Evolutionary conservation across 2,888 invertebrate species (phyloP), one percentile per base, ranked within the genome.

Genomic region (Leptinotarsa haldemani): DNA sequence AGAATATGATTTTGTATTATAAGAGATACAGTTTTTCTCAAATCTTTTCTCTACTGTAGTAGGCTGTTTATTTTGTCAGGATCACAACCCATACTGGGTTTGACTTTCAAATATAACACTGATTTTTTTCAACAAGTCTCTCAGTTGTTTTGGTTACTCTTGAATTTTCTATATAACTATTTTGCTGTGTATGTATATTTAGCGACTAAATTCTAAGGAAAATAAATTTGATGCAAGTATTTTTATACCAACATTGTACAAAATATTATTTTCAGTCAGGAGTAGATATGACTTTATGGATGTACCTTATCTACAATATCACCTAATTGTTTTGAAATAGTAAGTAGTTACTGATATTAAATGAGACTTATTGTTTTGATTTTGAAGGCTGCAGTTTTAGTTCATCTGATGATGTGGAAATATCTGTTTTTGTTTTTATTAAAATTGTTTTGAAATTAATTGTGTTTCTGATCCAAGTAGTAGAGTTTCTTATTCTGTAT

Each of bases 1-100:
- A 86, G 88, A 83, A 90, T 90, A 81, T 90, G 85, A 86, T 64
- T 75, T 18, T 30, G 53, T 53, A 53, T 25, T 25, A 40, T 40
- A 40, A 40, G 40, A 40, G 40, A 30, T 30, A n/a, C n/a, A 30
- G 30, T 30, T 30, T 40, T 40, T 40, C 40, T 40, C 40, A 40
- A 40, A 9, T 9, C 40, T 40, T 40, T 7, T 40, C 40, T 40
- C 9, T 9, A 30, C 30, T 40, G 40, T 18, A 52, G 9, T 52
- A 7, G 18, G 9, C 16, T 52, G 52, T n/a, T n/a, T 4, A 18
- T 52, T 52, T 52, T 52, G 16, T n/a, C 16, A 52, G 52, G 4
- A 52, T 18, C 4, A 18, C n/a, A n/a, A 16, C 7, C 18, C 2
- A n/a, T 40, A 40, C 40, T 9, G 40, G 40, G 9, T 40, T 40